Percentiles rank a stretch among this genome's conserved stretches.
Conservation (phyloP, 2,797 vertebrate species). For the Okamejei kenojei region DNA sequence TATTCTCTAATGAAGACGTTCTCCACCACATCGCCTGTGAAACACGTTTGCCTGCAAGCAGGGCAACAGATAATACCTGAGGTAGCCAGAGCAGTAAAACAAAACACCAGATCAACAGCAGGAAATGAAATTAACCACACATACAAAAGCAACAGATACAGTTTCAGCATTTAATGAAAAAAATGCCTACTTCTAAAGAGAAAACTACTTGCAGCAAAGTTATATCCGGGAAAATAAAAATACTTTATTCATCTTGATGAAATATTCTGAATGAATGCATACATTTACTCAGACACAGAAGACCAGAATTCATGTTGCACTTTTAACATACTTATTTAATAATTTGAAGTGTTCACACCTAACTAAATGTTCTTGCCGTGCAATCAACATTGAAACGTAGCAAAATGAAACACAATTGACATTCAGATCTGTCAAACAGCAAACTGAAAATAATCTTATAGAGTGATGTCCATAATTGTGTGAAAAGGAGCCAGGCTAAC, state of each 20-base stretch:
- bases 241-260: background rate
- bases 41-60: slow-evolving; percentile 49
- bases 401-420: no score
- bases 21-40: slow-evolving; percentile 60
- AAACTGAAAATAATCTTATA: no score
- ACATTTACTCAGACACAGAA: no score
- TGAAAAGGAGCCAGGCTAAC: no score
- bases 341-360: no score
- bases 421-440: no score
- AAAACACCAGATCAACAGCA: slow-evolving; percentile 39
- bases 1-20: slow-evolving; percentile 51
- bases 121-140: slow-evolving; percentile 42
- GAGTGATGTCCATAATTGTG: no score
- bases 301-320: no score
- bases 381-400: no score
- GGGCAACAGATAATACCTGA: slow-evolving; percentile 55
- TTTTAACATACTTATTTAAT: no score
- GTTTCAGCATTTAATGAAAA: slow-evolving; percentile 40
- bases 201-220: background rate
- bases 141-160: slow-evolving; percentile 18
- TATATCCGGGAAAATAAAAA: background rate
- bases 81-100: slow-evolving; percentile 20
- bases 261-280: background rate
- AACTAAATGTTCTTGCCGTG: no score
- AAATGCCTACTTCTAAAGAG: slow-evolving; percentile 11